These are phyloP conservation scores for Panopea generosa DNA, from an alignment of 2,888 invertebrate genomes.

Conservation along the genomic window DNA sequence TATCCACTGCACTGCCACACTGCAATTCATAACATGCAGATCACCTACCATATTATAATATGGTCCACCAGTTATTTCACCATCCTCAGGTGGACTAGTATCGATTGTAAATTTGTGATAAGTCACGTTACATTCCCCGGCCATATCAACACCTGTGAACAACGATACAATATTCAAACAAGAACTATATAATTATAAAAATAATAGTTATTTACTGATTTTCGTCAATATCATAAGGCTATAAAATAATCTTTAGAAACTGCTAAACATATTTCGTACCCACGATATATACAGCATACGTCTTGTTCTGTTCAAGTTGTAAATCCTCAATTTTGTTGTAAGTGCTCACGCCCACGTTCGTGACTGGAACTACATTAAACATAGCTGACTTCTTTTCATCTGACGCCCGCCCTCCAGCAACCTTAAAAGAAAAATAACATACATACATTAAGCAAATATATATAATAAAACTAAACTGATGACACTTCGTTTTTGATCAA, in stretches of 20 bases:
- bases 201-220: not conserved
- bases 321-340: slow-evolving; percentile 39
- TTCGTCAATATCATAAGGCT: not conserved
- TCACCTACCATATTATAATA: slow-evolving; percentile 71
- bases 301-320: slow-evolving; percentile 39
- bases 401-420: slow-evolving; percentile 58
- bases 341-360: slow-evolving; percentile 58
- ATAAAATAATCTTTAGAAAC: too few relatives aligned
- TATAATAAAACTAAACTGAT: not conserved
- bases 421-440: slow-evolving; percentile 26
- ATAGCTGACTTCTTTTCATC: slow-evolving; percentile 32
- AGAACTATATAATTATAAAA: not conserved
- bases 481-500: not conserved
- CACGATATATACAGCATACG: slow-evolving; percentile 64
- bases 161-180: not conserved
- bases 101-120: slow-evolving; percentile 62
- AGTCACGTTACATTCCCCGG: slow-evolving; percentile 68
- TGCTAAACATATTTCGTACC: too few relatives aligned
- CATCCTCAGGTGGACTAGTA: slow-evolving; percentile 62
- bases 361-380: slow-evolving; percentile 51
- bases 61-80: slow-evolving; percentile 62
- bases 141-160: slow-evolving; percentile 62
- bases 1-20: too few relatives aligned
- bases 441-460: not conserved
- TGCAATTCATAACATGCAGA: too few relatives aligned